Evolutionary conservation across 2,888 invertebrate species (phyloP), one percentile per base, ranked within the genome.

Genomic region (Anorthoa munda): DNA sequence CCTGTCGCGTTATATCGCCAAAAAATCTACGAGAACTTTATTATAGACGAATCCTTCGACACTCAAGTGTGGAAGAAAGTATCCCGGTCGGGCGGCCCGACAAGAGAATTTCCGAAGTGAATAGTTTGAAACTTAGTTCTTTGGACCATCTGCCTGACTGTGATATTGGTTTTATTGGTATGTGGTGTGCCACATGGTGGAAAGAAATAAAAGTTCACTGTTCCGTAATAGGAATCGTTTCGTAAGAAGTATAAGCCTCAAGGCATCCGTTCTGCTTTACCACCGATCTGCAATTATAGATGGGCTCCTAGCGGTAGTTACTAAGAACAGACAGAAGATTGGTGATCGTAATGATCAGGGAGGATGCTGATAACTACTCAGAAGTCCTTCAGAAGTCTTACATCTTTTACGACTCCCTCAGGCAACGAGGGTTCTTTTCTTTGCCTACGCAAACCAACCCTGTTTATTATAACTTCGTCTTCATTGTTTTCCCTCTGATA

Each of bases 11-110:
- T 86, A 87, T 90, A 92, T 90, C 88, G 86, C 90, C 92, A 85
- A 93, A 92, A 92, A 92, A 88, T 84, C 80, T 77, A 72, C 85
- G 85, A 82, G 85, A 89, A 87, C 91, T 89, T 90, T 92, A 90
- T 89, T 92, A 90, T 89, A 86, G 81, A 82, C 87, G 89, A 88
- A 86, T 89, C 85, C 87, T 89, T 83, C 74, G 82, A 85, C 84
- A 82, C 72, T 86, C 72, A 69, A 87, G 77, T 72, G 72, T 71
- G 56, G 68, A 66, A 70, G 79, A 73, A 85, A 90, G 88, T 87
- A 83, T 82, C 73, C 67, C 82, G 75, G 72, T 59, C 45, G 66
- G 39, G 76, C 79, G 73, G 72, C 63, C 45, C 69, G 39, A 77
- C 81, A 82, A 68, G 77, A 67, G 77, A 81, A 83, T 86, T 77